A percentile compares a stretch with the other conserved stretches of the same genome.
phyloP scores from a whole-genome alignment of 2,888 invertebrate genomes.

The Eilema depressum region DNA sequence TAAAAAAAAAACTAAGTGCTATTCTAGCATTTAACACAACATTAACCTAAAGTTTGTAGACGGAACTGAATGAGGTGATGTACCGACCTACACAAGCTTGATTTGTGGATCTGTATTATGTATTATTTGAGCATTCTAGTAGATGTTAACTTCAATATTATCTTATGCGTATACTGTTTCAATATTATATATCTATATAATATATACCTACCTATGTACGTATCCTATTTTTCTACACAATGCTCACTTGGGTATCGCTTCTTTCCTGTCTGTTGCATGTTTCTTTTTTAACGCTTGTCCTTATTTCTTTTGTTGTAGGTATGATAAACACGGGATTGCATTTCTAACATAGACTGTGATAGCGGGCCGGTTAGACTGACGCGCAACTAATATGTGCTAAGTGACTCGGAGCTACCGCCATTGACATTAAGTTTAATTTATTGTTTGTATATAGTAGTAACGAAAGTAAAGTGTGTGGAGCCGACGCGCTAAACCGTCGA shows the following conservation, averaged over 20 bases:
- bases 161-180: neutral
- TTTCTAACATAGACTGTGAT: slow-evolving; percentile 84
- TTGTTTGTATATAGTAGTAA: slow-evolving; percentile 69
- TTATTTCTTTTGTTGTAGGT: slow-evolving; percentile 85
- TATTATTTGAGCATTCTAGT: neutral
- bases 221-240: neutral
- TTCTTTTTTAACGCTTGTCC: slow-evolving; percentile 75
- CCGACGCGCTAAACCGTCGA: slow-evolving; percentile 48
- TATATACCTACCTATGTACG: neutral
- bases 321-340: slow-evolving; percentile 80
- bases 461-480: slow-evolving; percentile 53
- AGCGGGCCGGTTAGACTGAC: slow-evolving; percentile 70
- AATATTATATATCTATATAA: neutral
- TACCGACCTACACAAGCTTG: neutral
- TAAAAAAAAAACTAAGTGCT: no score
- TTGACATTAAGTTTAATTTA: slow-evolving; percentile 69
- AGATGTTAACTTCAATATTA: neutral
- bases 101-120: neutral
- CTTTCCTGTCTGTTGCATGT: slow-evolving; percentile 70
- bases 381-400: slow-evolving; percentile 70
- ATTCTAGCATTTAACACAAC: neutral
- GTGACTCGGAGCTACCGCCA: slow-evolving; percentile 72
- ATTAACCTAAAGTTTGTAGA: neutral
- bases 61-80: neutral
- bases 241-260: slow-evolving; percentile 30